These are phyloP conservation scores for Diglossa brunneiventris DNA, from an alignment of 2,113 vertebrate species.

Conservation along the genomic window DNA sequence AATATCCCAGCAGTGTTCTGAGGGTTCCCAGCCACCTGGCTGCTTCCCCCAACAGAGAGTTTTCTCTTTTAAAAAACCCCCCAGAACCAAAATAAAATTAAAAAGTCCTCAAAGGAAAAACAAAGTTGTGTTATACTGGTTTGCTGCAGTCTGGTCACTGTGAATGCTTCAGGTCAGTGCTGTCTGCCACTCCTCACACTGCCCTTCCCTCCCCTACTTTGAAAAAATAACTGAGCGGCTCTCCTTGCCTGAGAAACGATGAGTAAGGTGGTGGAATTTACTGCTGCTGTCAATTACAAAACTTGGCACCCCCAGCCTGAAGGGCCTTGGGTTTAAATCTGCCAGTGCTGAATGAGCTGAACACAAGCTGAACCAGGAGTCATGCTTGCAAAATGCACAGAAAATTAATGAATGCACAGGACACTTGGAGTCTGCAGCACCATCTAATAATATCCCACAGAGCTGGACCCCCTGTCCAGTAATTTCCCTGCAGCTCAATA, in stretches of 20 bases:
- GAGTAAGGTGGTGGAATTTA: slow-evolving; percentile 31
- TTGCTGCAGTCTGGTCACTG: background rate
- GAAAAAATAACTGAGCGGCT: background rate
- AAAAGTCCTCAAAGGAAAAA: background rate
- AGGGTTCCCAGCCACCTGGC: background rate
- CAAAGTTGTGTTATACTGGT: background rate
- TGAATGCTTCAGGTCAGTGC: background rate
- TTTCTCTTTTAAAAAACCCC: background rate
- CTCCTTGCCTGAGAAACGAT: slow-evolving; percentile 7
- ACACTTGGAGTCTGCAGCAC: background rate
- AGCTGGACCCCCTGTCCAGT: background rate
- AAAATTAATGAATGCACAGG: background rate
- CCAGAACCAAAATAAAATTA: background rate
- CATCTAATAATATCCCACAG: background rate
- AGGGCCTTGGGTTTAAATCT: background rate
- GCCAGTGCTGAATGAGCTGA: background rate
- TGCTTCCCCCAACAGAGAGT: background rate
- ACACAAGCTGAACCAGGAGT: background rate
- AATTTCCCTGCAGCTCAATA: background rate
- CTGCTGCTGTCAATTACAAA: slow-evolving; percentile 54
- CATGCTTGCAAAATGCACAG: background rate
- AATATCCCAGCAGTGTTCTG: background rate
- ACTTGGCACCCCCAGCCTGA: slow-evolving; percentile 31
- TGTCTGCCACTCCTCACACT: background rate
- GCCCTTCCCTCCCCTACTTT: background rate